phyloP scores from a whole-genome alignment of 2,113 vertebrate genomes.

The Xiphophorus couchianus region DNA sequence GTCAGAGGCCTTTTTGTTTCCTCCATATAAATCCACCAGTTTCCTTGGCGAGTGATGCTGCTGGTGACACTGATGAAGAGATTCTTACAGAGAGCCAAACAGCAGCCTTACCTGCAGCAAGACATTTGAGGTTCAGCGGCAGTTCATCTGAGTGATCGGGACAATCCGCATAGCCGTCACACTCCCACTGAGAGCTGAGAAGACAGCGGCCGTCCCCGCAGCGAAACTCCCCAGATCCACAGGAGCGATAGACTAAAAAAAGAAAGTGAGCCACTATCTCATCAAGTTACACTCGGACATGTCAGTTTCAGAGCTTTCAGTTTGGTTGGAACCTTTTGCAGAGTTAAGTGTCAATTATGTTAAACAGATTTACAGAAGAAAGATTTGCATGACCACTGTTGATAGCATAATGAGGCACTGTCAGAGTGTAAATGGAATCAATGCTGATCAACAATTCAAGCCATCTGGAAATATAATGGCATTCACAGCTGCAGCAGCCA shows the following conservation, averaged over 20 bases:
- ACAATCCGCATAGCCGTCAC: slow-evolving; percentile 95
- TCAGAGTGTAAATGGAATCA: slow-evolving; percentile 9
- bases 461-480: slow-evolving; percentile 15
- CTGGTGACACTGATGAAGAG: slow-evolving; percentile 64
- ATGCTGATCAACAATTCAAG: slow-evolving; percentile 21
- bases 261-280: slow-evolving; percentile 26
- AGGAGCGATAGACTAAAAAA: slow-evolving; percentile 87
- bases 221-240: slow-evolving; percentile 88
- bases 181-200: slow-evolving; percentile 93
- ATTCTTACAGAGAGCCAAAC: slow-evolving; percentile 60
- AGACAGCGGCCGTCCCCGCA: slow-evolving; percentile 94
- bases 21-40: slow-evolving; percentile 19
- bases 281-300: slow-evolving; percentile 12
- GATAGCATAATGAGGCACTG: neutral
- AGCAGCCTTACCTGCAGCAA: slow-evolving; percentile 85
- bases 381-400: neutral
- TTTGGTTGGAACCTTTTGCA: neutral
- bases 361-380: slow-evolving; percentile 3
- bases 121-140: slow-evolving; percentile 91
- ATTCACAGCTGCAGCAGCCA: slow-evolving; percentile 6
- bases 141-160: slow-evolving; percentile 95
- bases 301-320: neutral
- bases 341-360: slow-evolving; percentile 7
- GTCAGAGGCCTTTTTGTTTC: slow-evolving; percentile 33
- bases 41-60: slow-evolving; percentile 24